A percentile compares a stretch with the other conserved stretches of the same genome.
Conservation (phyloP, 2,797 vertebrate species). For the Pipistrellus pipistrellus region DNA sequence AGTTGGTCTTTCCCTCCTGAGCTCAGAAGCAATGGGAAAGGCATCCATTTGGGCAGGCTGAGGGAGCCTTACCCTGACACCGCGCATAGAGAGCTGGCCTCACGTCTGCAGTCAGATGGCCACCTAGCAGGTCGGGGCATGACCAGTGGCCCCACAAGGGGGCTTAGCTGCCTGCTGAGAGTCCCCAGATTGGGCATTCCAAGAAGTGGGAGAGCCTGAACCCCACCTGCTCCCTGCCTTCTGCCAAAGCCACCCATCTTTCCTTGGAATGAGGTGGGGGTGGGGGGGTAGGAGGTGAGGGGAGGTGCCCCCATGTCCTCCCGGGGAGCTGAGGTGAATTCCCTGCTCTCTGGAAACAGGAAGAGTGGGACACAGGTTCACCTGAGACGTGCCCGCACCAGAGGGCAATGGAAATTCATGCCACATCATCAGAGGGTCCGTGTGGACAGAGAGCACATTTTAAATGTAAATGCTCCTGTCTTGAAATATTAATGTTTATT, state of each 20-base stretch:
- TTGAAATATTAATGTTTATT: no score
- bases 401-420: neutral
- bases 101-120: rapidly evolving
- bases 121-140: neutral
- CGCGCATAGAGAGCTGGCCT: neutral
- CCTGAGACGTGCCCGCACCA: neutral
- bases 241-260: neutral
- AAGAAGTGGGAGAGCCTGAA: neutral
- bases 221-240: neutral
- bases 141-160: neutral
- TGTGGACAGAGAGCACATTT: neutral
- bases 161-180: neutral
- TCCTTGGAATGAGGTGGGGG: neutral
- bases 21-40: neutral
- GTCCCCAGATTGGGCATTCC: neutral
- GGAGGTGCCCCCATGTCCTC: neutral
- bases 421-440: neutral
- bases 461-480: neutral
- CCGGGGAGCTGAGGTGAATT: neutral
- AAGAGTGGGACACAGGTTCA: neutral
- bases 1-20: neutral
- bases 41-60: neutral
- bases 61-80: neutral
- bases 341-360: neutral
- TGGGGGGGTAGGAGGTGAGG: rapidly evolving